Evolutionary conservation across 2,888 invertebrate genomes (phyloP).

Genomic region (Pemphredon lugubris): DNA sequence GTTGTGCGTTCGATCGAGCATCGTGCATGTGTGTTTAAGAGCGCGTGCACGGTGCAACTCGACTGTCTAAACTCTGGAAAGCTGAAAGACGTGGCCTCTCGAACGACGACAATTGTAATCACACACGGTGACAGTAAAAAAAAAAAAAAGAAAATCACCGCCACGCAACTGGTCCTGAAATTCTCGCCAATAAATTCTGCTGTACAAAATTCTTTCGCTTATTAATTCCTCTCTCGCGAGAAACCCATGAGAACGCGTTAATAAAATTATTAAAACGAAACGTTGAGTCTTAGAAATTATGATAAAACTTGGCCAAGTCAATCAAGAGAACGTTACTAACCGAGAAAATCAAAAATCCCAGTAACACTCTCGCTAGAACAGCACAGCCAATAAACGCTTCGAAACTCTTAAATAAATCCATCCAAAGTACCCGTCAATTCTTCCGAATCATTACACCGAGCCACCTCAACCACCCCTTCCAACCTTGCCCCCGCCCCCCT

Average conservation of each 20-base stretch:
- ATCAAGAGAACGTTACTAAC: too few relatives aligned
- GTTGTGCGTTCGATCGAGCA: slow-evolving; percentile 54
- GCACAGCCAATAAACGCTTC: too few relatives aligned
- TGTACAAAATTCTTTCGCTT: too few relatives aligned
- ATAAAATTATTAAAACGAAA: too few relatives aligned
- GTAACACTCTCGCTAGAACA: too few relatives aligned
- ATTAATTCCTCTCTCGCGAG: too few relatives aligned
- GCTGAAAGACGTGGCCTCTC: slow-evolving; percentile 47
- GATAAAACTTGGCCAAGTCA: too few relatives aligned
- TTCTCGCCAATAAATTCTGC: neutral
- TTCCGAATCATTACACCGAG: slow-evolving; percentile 1
- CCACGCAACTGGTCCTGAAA: neutral
- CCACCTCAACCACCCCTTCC: neutral
- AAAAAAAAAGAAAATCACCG: neutral
- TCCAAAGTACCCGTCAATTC: neutral
- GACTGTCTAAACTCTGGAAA: slow-evolving; percentile 48
- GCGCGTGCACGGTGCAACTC: slow-evolving; percentile 55
- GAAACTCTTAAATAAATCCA: neutral
- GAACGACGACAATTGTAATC: slow-evolving; percentile 64
- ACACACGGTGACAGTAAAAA: slow-evolving; percentile 2
- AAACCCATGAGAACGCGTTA: too few relatives aligned
- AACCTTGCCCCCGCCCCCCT: too few relatives aligned
- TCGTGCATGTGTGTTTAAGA: slow-evolving; percentile 58
- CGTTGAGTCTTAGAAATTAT: too few relatives aligned
- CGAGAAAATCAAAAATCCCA: too few relatives aligned